Conservation (phyloP, 2,113 vertebrate species). For the Mobula hypostoma region DNA sequence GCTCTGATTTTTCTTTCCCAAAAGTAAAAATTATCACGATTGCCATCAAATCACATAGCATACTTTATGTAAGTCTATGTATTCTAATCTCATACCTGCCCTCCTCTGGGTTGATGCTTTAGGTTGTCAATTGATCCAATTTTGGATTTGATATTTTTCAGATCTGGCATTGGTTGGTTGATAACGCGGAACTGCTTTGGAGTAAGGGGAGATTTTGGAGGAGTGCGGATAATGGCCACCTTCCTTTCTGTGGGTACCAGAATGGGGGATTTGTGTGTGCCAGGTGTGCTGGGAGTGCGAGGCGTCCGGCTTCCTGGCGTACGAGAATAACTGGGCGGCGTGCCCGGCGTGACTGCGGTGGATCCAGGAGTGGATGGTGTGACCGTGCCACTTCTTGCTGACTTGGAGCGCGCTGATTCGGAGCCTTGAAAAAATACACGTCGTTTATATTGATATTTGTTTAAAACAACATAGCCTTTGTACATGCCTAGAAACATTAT, state of each 20-base stretch:
- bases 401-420: slow-evolving; percentile 76
- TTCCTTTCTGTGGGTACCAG: slow-evolving; percentile 86
- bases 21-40: neutral
- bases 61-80: neutral
- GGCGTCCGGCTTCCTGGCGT: slow-evolving; percentile 81
- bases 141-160: slow-evolving; percentile 90
- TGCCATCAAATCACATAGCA: neutral
- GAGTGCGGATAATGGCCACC: slow-evolving; percentile 87
- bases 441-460: neutral
- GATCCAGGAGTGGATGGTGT: slow-evolving; percentile 88
- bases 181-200: slow-evolving; percentile 83
- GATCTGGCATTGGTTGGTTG: slow-evolving; percentile 84
- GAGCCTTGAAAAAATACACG: slow-evolving; percentile 56
- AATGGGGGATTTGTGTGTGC: slow-evolving; percentile 85
- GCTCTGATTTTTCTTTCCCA: neutral
- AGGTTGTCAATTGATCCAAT: slow-evolving; percentile 86
- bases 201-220: slow-evolving; percentile 83
- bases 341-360: slow-evolving; percentile 82
- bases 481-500: neutral
- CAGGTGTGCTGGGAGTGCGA: slow-evolving; percentile 84
- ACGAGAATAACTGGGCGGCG: slow-evolving; percentile 83
- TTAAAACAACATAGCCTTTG: neutral
- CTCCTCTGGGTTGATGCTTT: slow-evolving; percentile 87
- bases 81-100: slow-evolving; percentile 68
- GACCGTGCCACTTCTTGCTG: slow-evolving; percentile 82